phyloP scores from a whole-genome alignment of 2,113 vertebrate genomes.

The Peromyscus maniculatus region DNA sequence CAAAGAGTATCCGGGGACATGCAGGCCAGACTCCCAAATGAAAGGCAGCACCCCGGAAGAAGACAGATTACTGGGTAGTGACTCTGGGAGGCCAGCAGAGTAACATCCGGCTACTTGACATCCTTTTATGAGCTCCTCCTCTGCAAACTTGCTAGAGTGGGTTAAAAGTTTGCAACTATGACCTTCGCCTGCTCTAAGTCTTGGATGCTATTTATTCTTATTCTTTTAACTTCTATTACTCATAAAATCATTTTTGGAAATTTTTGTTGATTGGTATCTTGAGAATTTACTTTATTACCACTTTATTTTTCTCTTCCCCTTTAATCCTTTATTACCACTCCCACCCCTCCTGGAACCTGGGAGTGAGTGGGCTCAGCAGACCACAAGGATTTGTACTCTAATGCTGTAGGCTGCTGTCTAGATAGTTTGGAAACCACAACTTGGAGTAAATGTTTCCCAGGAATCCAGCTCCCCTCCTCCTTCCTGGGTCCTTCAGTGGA shows the following conservation, averaged over 20 bases:
- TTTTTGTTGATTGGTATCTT: not conserved
- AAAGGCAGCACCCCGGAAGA: not conserved
- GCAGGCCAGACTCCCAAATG: not conserved
- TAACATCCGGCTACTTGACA: not conserved
- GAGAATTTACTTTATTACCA: not conserved
- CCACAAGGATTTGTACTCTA: not conserved
- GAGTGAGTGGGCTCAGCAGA: not conserved
- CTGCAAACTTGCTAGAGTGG: not conserved
- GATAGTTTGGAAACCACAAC: not conserved
- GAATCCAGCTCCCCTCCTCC: not conserved
- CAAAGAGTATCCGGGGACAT: not conserved
- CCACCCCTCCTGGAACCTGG: not conserved
- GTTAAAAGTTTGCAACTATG: not conserved
- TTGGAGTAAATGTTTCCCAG: not conserved
- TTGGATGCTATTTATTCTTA: not conserved
- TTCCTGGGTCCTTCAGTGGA: not conserved
- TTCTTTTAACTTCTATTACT: not conserved
- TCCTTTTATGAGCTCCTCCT: not conserved
- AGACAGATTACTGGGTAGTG: not conserved
- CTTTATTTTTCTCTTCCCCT: constrained; percentile 6
- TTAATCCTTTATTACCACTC: not conserved
- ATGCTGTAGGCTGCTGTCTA: not conserved
- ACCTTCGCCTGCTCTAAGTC: not conserved
- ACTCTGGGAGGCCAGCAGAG: no score
- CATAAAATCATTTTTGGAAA: not conserved